Conservation (phyloP, 2,797 vertebrate species). For the Coregonus suidteri region DNA sequence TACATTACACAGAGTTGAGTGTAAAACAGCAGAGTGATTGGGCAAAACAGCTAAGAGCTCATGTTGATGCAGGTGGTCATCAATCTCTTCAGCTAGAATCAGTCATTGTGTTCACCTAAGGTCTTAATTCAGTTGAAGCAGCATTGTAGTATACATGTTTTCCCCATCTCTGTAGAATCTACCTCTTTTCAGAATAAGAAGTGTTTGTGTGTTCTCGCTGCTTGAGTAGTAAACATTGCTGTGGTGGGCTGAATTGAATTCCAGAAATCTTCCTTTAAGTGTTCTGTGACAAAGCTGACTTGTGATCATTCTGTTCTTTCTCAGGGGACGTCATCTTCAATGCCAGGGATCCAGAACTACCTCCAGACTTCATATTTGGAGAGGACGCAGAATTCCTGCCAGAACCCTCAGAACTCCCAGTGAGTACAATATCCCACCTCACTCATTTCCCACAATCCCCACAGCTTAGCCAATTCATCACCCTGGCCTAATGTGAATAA, state of each 20-base stretch:
- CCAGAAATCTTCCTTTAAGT: not conserved
- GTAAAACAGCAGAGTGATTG: not conserved
- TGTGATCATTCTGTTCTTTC: not conserved
- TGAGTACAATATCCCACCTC: slow-evolving; percentile 71
- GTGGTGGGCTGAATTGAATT: not conserved
- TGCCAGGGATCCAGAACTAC: slow-evolving; percentile 91
- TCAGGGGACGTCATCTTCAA: slow-evolving; percentile 99
- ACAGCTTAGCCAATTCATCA: not conserved
- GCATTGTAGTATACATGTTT: not conserved
- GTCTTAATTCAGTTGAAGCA: not conserved
- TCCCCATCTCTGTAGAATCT: not conserved
- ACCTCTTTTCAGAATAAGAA: not conserved
- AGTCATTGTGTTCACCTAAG: not conserved
- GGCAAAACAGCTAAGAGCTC: not conserved
- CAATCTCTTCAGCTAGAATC: not conserved
- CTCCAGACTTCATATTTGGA: slow-evolving; percentile 98
- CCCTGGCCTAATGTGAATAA: not conserved
- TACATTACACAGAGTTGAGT: not conserved
- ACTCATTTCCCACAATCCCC: not conserved
- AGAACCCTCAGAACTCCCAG: slow-evolving; percentile 89
- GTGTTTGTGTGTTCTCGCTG: not conserved
- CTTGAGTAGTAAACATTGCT: not conserved
- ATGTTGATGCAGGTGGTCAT: not conserved
- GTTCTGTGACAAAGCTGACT: not conserved
- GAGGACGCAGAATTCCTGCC: slow-evolving; percentile 97